Conservation (phyloP, 2,113 vertebrate species). For the Neotragus pygmaeus region DNA sequence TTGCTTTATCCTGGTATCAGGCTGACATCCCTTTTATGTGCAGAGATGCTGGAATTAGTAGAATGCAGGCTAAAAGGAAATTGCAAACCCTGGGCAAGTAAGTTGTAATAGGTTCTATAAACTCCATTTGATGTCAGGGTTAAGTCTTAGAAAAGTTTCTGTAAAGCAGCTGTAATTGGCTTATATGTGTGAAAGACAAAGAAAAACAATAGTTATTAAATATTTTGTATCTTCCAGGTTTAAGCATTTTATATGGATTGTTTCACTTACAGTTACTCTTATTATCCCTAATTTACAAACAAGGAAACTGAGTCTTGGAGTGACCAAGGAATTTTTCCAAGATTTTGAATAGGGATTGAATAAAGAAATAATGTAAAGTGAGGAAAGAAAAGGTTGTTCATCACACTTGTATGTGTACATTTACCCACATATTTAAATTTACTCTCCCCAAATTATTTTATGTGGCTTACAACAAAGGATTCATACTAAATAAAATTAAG, state of each 20-base stretch:
- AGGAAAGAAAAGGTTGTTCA: not conserved
- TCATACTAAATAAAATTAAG: not conserved
- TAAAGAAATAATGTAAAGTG: conserved; percentile 1
- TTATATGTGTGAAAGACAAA: not conserved
- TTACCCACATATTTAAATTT: conserved; percentile 2
- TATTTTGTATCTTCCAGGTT: not conserved
- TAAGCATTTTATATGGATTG: not conserved
- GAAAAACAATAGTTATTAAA: conserved; percentile 17
- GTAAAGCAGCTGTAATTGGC: not conserved
- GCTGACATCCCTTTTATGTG: not conserved
- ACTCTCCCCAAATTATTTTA: not conserved
- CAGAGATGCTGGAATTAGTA: not conserved
- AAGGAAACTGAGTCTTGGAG: conserved; percentile 27
- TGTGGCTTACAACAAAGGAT: not conserved
- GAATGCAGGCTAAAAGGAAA: not conserved
- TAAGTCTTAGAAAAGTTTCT: conserved; percentile 8
- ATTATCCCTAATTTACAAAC: not conserved
- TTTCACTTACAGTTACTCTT: not conserved
- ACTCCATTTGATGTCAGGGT: not conserved
- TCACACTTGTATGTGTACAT: not conserved
- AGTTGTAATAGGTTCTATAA: not conserved
- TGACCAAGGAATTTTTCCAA: conserved; percentile 4
- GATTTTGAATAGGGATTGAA: not conserved
- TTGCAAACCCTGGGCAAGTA: not conserved
- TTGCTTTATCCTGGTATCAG: conserved; percentile 27